A percentile compares a stretch with the other conserved stretches of the same genome.
Evolutionary conservation across 2,113 vertebrate genomes (phyloP).

Genomic region (Illadopsis cleaveri): DNA sequence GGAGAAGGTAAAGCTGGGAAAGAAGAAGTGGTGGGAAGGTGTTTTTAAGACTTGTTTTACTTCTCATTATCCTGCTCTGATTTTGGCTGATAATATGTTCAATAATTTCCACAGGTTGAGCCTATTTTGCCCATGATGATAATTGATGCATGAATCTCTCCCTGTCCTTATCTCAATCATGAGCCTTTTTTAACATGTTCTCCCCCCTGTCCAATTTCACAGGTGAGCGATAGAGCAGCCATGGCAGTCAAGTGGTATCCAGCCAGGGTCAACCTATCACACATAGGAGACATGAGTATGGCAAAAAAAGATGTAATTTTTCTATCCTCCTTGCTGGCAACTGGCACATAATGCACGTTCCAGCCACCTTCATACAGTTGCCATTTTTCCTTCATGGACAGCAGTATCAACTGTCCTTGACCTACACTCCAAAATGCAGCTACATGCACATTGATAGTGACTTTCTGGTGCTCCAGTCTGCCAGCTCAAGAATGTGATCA

Average conservation of each 20-base stretch:
- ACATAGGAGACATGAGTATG: not conserved
- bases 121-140: not conserved
- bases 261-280: not conserved
- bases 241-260: too few relatives aligned
- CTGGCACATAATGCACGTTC: not conserved
- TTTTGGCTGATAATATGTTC: not conserved
- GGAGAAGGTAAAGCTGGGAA: not conserved
- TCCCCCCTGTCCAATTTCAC: not conserved
- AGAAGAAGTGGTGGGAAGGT: not conserved
- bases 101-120: not conserved
- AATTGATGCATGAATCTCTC: not conserved
- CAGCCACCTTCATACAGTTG: not conserved
- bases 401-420: not conserved
- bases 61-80: not conserved
- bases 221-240: fast-evolving
- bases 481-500: not conserved
- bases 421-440: not conserved
- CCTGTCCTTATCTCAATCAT: not conserved
- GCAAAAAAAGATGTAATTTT: not conserved
- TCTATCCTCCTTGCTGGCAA: not conserved
- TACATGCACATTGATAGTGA: not conserved
- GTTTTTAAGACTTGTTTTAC: not conserved
- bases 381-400: not conserved
- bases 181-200: not conserved
- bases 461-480: not conserved